These are phyloP conservation scores for Tetragonula carbonaria DNA, from an alignment of 2,888 invertebrate species.

Conservation along the genomic window DNA sequence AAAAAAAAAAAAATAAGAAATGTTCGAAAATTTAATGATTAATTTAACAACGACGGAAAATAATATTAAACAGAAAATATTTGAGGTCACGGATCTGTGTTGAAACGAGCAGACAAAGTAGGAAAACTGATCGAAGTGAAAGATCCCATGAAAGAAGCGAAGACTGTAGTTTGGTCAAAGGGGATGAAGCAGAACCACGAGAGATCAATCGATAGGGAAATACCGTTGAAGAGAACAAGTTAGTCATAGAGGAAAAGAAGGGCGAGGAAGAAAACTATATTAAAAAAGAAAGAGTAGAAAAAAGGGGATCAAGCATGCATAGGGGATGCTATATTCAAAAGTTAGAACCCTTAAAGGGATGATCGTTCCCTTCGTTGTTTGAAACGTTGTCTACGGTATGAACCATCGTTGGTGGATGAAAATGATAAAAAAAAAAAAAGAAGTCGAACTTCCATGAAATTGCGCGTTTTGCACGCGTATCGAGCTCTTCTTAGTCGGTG, in stretches of 20 bases:
- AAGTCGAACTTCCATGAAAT: constrained; percentile 22
- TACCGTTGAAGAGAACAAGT: constrained; percentile 78
- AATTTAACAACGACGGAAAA: background rate
- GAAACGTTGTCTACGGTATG: constrained; percentile 6
- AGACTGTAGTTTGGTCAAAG: constrained; percentile 18
- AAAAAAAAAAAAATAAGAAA: background rate
- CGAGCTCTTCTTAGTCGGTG: background rate
- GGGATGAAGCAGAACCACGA: constrained; percentile 49
- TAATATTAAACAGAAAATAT: background rate
- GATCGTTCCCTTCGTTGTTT: constrained; percentile 22
- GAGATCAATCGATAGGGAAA: constrained; percentile 83
- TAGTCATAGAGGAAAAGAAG: constrained; percentile 62
- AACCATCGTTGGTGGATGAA: background rate
- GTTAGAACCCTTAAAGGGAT: constrained; percentile 24
- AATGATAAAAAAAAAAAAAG: background rate
- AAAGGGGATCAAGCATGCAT: constrained; percentile 50
- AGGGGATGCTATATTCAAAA: constrained; percentile 71
- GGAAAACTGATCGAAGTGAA: constrained; percentile 48
- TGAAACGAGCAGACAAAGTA: background rate
- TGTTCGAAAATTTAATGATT: background rate
- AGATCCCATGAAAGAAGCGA: constrained; percentile 56
- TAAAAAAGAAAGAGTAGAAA: constrained; percentile 31
- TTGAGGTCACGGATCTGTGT: no score
- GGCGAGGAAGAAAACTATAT: constrained; percentile 35
- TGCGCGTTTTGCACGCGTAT: constrained; percentile 1